Conservation (phyloP, 1,140 invertebrate species). For the Phthorimaea operculella region DNA sequence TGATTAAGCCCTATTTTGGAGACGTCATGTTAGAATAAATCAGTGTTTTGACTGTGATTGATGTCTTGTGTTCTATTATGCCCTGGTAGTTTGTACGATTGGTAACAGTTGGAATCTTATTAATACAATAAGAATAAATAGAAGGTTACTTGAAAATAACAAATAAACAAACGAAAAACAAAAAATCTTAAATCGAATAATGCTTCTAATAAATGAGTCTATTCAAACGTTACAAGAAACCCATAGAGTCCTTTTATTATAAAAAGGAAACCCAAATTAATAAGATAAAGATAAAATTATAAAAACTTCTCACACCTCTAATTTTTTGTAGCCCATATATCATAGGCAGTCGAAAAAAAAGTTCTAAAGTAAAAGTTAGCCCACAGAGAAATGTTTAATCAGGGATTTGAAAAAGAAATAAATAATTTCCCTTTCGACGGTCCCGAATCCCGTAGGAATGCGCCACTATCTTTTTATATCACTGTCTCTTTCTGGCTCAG, state of each 20-base stretch:
- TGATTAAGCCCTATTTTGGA: slow-evolving; percentile 3
- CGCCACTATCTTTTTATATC: not conserved
- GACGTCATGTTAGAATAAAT: not conserved
- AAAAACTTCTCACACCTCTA: not conserved
- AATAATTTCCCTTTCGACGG: slow-evolving; percentile 6
- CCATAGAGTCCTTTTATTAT: no score
- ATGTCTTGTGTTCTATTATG: not conserved
- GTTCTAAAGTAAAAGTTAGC: not conserved
- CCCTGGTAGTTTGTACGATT: not conserved
- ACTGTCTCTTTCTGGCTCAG: not conserved
- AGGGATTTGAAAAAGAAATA: not conserved
- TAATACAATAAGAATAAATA: no score
- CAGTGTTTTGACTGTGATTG: not conserved
- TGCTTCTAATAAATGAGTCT: no score
- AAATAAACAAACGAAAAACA: no score
- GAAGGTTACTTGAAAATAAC: no score
- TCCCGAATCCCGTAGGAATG: slow-evolving; percentile 1
- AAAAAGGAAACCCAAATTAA: not conserved
- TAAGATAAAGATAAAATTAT: not conserved
- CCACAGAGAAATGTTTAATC: slow-evolving; percentile 3
- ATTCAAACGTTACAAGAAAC: no score
- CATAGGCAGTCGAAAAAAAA: not conserved
- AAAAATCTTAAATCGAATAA: no score
- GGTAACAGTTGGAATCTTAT: no score
- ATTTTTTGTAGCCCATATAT: not conserved